A percentile compares a stretch with the other conserved stretches of the same genome.
Conservation (phyloP, 2,113 vertebrate genomes). For the Nibea coibor region DNA sequence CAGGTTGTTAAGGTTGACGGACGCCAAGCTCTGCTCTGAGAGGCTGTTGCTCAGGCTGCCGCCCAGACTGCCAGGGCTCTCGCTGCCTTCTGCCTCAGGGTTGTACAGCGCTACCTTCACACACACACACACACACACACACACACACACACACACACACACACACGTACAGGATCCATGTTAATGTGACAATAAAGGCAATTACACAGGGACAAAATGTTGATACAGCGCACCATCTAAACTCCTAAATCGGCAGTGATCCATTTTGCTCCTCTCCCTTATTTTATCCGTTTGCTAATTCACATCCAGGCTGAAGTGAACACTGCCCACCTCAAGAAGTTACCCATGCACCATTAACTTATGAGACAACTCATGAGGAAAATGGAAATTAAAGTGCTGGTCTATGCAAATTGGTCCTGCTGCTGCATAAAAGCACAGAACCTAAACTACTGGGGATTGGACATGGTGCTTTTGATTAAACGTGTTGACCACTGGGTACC, state of each 20-base stretch:
- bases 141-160: constrained; percentile 9
- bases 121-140: constrained; percentile 33
- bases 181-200: constrained; percentile 40
- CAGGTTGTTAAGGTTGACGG: constrained; percentile 88
- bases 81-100: constrained; percentile 87
- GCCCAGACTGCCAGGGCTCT: constrained; percentile 87
- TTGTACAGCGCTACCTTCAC: constrained; percentile 88
- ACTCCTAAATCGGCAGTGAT: constrained; percentile 19
- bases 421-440: constrained; percentile 14
- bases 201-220: constrained; percentile 19
- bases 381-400: constrained; percentile 49
- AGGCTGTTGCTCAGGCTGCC: constrained; percentile 92
- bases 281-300: constrained; percentile 14
- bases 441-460: constrained; percentile 11
- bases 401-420: constrained; percentile 37
- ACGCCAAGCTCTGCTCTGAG: constrained; percentile 89
- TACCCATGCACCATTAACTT: constrained; percentile 52
- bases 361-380: constrained; percentile 48
- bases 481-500: constrained; percentile 7
- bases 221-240: constrained; percentile 8
- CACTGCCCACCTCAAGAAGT: constrained; percentile 24
- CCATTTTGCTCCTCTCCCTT: constrained; percentile 17
- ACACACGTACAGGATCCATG: constrained; percentile 1
- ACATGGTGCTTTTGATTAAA: constrained; percentile 38
- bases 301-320: constrained; percentile 12